phyloP scores from a whole-genome alignment of 2,888 invertebrate genomes.

The Drosophila trichaetosa region DNA sequence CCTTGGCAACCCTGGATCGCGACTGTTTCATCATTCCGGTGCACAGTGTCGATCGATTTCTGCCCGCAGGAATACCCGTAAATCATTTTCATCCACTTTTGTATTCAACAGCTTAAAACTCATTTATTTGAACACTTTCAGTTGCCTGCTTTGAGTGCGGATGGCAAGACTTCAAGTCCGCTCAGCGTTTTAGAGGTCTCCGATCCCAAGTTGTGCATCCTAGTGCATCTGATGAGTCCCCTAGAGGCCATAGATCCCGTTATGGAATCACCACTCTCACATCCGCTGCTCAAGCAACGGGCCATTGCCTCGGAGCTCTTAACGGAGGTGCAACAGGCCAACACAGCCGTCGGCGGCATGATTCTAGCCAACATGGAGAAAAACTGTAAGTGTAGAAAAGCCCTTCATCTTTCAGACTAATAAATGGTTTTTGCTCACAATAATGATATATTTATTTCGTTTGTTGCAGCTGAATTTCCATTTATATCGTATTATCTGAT shows the following conservation, averaged over 20 bases:
- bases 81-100: slow-evolving; percentile 6
- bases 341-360: slow-evolving; percentile 92
- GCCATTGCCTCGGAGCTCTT: slow-evolving; percentile 91
- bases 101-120: fast-evolving
- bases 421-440: not conserved
- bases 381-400: slow-evolving; percentile 86
- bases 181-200: slow-evolving; percentile 93
- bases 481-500: slow-evolving; percentile 96
- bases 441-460: not conserved
- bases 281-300: slow-evolving; percentile 92
- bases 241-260: slow-evolving; percentile 94
- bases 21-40: slow-evolving; percentile 98
- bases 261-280: slow-evolving; percentile 92
- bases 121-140: slow-evolving; percentile 63
- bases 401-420: not conserved
- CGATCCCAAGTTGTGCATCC: slow-evolving; percentile 94
- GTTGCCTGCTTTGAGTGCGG: slow-evolving; percentile 89
- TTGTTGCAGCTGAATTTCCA: slow-evolving; percentile 92
- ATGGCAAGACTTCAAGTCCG: slow-evolving; percentile 86
- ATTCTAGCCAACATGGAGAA: slow-evolving; percentile 95
- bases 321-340: slow-evolving; percentile 89
- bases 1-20: slow-evolving; percentile 92
- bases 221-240: slow-evolving; percentile 95
- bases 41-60: slow-evolving; percentile 93
- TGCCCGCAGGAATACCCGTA: slow-evolving; percentile 95